phyloP scores from a whole-genome alignment of 2,888 invertebrate species.

The Tipula confusa region DNA sequence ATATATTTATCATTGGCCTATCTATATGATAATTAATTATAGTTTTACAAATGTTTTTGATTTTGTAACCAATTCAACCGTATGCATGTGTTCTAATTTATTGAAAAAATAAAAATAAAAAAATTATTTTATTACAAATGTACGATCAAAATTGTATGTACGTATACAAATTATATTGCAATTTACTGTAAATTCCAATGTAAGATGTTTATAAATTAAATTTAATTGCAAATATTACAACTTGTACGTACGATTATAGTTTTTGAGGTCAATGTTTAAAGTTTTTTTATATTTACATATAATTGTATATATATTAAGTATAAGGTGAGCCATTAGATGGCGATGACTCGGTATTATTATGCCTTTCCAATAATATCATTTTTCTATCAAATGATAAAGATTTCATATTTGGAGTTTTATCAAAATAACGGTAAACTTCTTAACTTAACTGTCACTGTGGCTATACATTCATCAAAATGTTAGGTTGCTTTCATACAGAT shows the following conservation, averaged over 20 bases:
- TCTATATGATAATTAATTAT: neutral
- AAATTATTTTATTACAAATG: neutral
- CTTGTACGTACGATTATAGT: neutral
- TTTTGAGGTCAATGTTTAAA: constrained; percentile 3
- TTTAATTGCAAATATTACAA: neutral
- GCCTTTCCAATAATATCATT: no score
- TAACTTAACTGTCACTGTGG: no score
- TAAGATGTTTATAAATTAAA: neutral
- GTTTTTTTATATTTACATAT: neutral
- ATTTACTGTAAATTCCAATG: neutral
- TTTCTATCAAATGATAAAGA: no score
- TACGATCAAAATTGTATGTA: neutral
- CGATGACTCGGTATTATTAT: no score
- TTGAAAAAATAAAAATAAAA: neutral
- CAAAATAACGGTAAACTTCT: no score
- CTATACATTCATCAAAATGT: no score
- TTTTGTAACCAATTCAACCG: neutral
- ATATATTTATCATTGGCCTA: neutral
- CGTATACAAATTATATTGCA: neutral
- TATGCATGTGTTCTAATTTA: neutral
- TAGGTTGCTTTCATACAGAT: no score
- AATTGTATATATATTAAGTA: neutral
- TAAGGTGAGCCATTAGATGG: no score
- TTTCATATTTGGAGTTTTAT: no score
- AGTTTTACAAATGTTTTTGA: neutral